phyloP scores from a whole-genome alignment of 2,797 vertebrate species.

The Amphiprion clarkii region DNA sequence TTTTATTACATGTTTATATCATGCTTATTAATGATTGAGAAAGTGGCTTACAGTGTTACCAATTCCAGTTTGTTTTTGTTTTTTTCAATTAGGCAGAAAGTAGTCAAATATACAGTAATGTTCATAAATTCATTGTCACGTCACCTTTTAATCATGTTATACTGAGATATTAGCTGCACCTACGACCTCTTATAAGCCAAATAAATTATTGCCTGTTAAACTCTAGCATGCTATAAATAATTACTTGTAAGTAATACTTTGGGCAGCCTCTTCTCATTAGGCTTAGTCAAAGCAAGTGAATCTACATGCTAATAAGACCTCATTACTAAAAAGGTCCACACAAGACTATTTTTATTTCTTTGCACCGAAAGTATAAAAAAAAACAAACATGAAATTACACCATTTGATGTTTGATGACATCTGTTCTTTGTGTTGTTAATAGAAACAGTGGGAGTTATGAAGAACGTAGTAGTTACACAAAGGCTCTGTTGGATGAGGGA shows the following conservation, averaged over 20 bases:
- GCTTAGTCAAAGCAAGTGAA: slow-evolving; percentile 22
- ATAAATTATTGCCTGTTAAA: slow-evolving; percentile 24
- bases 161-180: neutral
- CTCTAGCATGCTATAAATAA: neutral
- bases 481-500: slow-evolving; percentile 55
- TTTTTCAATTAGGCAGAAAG: neutral
- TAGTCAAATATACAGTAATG: neutral
- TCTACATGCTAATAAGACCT: slow-evolving; percentile 19
- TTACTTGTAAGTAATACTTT: slow-evolving; percentile 15
- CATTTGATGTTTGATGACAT: slow-evolving; percentile 47
- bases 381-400: slow-evolving; percentile 40
- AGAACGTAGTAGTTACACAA: slow-evolving; percentile 42
- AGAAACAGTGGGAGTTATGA: slow-evolving; percentile 54
- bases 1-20: neutral
- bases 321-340: slow-evolving; percentile 12
- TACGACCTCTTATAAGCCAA: neutral
- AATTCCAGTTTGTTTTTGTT: no score
- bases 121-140: neutral
- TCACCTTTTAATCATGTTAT: neutral
- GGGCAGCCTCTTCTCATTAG: slow-evolving; percentile 12
- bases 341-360: slow-evolving; percentile 28
- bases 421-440: slow-evolving; percentile 51
- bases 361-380: slow-evolving; percentile 2
- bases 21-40: neutral
- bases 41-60: no score